Evolutionary conservation across 2,888 invertebrate genomes (phyloP).

Genomic region (Tryphoninae sp.): DNA sequence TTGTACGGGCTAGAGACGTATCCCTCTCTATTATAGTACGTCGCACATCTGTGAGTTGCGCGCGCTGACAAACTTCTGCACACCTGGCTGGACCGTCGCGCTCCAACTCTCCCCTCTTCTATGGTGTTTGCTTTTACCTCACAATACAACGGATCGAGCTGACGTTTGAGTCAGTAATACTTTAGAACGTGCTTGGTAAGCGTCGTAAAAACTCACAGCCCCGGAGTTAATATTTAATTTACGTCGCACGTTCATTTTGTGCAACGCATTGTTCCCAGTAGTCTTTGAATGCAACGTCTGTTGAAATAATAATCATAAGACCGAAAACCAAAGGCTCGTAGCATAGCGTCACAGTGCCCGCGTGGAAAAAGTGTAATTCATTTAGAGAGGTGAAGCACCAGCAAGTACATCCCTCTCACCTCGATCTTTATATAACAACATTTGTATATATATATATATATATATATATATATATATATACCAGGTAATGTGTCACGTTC

Average conservation of each 20-base stretch:
- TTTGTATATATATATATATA: not conserved
- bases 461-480: not conserved
- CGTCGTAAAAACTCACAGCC: not conserved
- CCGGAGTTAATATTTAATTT: not conserved
- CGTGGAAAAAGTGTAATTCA: too few relatives aligned
- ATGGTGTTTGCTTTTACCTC: constrained; percentile 32
- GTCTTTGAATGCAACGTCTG: too few relatives aligned
- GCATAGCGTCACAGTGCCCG: too few relatives aligned
- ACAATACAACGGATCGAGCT: constrained; percentile 12
- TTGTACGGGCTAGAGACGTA: too few relatives aligned
- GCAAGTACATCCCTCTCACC: not conserved
- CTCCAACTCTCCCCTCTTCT: constrained; percentile 14
- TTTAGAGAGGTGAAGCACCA: too few relatives aligned
- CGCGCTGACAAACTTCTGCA: constrained; percentile 38
- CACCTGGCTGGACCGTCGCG: not conserved
- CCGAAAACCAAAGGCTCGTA: too few relatives aligned
- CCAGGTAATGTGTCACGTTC: constrained; percentile 39
- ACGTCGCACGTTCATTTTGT: not conserved
- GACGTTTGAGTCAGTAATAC: constrained; percentile 24
- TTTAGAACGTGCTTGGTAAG: constrained; percentile 1
- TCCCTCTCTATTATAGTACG: too few relatives aligned
- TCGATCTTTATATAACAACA: not conserved
- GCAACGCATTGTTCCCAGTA: too few relatives aligned
- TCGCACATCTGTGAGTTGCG: constrained; percentile 10
- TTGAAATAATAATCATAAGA: too few relatives aligned